Conservation (phyloP, 2,797 vertebrate genomes). For the Hipposideros larvatus region DNA sequence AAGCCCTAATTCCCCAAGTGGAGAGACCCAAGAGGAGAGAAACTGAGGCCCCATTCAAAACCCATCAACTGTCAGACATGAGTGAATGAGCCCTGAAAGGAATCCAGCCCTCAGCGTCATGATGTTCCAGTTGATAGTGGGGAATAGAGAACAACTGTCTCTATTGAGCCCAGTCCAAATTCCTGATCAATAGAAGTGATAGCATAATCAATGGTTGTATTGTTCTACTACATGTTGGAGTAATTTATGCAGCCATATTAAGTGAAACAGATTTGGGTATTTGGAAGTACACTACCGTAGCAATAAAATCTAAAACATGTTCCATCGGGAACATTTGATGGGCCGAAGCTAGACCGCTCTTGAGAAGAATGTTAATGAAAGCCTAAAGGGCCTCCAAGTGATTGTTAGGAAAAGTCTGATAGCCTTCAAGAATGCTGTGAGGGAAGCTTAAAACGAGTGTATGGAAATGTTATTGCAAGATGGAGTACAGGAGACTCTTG, state of each 20-base stretch:
- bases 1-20: background rate
- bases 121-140: background rate
- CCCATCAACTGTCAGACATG: background rate
- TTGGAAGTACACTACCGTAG: background rate
- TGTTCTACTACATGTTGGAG: background rate
- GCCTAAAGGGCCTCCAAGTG: no score
- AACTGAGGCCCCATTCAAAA: background rate
- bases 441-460: background rate
- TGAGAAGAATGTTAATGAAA: background rate
- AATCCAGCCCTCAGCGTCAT: background rate
- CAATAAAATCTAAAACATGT: background rate
- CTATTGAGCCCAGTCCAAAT: background rate
- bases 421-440: background rate
- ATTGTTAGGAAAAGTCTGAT: background rate
- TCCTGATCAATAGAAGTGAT: background rate
- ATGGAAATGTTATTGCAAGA: background rate
- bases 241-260: background rate
- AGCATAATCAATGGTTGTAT: background rate
- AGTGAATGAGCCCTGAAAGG: background rate
- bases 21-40: background rate
- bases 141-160: background rate
- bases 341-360: background rate
- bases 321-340: background rate
- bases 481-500: background rate
- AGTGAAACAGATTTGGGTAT: background rate